Evolutionary conservation across 2,888 invertebrate genomes (phyloP).

Genomic region (Drosophila percnosoma): DNA sequence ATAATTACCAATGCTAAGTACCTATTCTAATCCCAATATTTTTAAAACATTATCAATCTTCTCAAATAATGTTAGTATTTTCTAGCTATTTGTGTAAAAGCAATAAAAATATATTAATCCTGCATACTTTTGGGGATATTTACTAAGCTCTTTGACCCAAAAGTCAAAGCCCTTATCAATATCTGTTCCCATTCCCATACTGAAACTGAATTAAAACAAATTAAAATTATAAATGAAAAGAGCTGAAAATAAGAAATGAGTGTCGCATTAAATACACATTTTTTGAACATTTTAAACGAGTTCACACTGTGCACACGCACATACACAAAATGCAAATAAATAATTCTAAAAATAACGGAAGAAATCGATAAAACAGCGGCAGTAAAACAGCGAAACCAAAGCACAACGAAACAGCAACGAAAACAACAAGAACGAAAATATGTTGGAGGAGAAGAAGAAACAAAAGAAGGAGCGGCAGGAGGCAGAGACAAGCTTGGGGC

Average conservation of each 20-base stretch:
- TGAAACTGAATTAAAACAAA: not conserved
- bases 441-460: not conserved
- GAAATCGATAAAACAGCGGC: conserved; percentile 75
- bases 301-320: not conserved
- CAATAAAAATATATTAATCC: not conserved
- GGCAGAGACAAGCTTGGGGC: conserved; percentile 18
- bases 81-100: not conserved
- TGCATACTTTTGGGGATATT: not conserved
- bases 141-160: not conserved
- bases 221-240: not conserved
- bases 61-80: not conserved
- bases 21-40: too few relatives aligned
- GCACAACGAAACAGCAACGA: conserved; percentile 51
- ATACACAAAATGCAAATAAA: conserved; percentile 49
- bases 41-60: not conserved
- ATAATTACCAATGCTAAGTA: too few relatives aligned
- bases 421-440: conserved; percentile 31
- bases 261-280: not conserved
- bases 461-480: conserved; percentile 4
- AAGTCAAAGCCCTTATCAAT: not conserved
- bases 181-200: not conserved
- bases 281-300: not conserved
- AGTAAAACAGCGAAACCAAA: conserved; percentile 58
- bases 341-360: conserved; percentile 77
- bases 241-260: not conserved